These are phyloP conservation scores for Frankliniella intonsa DNA, from an alignment of 2,888 invertebrate species.

Conservation along the genomic window DNA sequence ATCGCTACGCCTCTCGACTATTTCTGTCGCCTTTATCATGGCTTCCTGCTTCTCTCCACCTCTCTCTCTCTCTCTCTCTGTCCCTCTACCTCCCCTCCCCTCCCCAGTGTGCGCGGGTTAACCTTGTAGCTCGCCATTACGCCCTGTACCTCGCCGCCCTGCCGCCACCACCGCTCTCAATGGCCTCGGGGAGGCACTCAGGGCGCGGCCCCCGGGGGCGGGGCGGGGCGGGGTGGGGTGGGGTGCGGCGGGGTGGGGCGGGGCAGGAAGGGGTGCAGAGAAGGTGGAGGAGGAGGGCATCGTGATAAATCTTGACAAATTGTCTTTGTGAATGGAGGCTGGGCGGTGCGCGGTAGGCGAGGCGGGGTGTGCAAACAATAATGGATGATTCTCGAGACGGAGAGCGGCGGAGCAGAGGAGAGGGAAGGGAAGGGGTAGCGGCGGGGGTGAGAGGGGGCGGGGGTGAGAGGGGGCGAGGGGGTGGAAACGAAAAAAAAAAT, in stretches of 20 bases:
- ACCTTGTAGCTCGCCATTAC: background rate
- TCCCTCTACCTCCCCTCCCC: background rate
- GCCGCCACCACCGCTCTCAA: too few relatives aligned
- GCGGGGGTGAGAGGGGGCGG: background rate
- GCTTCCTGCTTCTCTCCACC: too few relatives aligned
- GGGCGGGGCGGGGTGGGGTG: background rate
- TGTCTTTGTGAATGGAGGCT: conserved; percentile 26
- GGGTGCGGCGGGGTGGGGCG: background rate
- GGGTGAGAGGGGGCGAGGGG: background rate
- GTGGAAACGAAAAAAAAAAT: too few relatives aligned
- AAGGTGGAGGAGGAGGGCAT: background rate
- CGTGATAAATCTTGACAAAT: conserved; percentile 23
- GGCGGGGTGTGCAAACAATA: background rate
- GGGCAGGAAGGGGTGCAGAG: background rate
- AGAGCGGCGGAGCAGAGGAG: background rate
- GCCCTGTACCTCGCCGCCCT: too few relatives aligned
- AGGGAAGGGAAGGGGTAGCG: background rate
- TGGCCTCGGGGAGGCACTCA: too few relatives aligned
- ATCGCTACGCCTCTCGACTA: too few relatives aligned
- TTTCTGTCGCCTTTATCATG: too few relatives aligned
- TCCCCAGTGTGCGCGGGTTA: background rate
- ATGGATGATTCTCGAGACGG: conserved; percentile 13
- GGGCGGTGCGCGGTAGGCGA: conserved; percentile 11
- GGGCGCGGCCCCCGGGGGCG: background rate
- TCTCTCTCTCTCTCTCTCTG: background rate